phyloP scores from a whole-genome alignment of 2,113 vertebrate species.

The Ovibos moschatus region DNA sequence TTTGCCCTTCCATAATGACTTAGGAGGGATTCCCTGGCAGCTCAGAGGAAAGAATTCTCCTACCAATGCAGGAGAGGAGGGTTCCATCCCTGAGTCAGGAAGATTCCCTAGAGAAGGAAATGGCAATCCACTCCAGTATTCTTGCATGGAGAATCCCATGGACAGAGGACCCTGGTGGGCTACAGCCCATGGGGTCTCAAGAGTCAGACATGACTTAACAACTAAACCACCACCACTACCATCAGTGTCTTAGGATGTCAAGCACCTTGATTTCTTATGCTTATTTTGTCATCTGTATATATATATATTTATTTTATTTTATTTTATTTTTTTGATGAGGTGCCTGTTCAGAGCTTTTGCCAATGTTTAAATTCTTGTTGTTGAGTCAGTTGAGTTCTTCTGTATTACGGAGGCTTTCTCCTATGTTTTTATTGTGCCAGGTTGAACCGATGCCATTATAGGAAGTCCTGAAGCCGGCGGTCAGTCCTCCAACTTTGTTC shows the following conservation, averaged over 20 bases:
- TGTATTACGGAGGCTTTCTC: neutral
- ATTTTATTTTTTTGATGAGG: neutral
- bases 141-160: neutral
- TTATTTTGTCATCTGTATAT: neutral
- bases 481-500: neutral
- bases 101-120: neutral
- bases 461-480: neutral
- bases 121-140: neutral
- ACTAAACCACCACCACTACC: neutral
- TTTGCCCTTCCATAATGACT: neutral
- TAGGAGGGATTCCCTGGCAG: neutral
- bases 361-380: neutral
- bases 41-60: neutral
- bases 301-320: no score
- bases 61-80: neutral
- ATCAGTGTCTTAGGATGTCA: neutral
- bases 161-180: neutral
- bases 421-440: neutral
- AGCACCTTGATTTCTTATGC: neutral
- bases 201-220: neutral
- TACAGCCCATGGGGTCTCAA: neutral
- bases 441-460: neutral
- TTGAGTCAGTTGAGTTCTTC: neutral
- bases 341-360: neutral
- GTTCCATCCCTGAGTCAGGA: neutral